Evolutionary conservation across 2,888 invertebrate genomes (phyloP), one percentile per base, ranked within the genome.

Genomic region (Eilema griseolum): DNA sequence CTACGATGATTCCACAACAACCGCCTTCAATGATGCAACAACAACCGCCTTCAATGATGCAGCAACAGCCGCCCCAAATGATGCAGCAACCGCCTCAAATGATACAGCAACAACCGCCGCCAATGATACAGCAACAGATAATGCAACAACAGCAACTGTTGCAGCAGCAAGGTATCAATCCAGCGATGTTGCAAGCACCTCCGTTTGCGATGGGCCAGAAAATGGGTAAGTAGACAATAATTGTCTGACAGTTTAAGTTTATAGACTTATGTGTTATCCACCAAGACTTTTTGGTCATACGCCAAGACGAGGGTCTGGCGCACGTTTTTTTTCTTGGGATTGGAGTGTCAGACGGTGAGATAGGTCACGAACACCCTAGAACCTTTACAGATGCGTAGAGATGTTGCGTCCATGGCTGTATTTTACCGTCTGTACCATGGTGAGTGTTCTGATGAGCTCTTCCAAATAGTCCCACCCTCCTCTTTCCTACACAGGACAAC

Each of bases 131-230:
- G 33, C 76, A 74, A 24, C 76, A 67, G 37, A 20, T 63, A 69
- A 73, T 74, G 71, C 78, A 63, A 72, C 76, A 62, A 63, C 74
- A 62, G 59, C 76, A 66, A 23, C 23, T 67, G 61, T 52, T 71
- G 60, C 79, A 72, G 33, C 71, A 66, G 56, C 71, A 64, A 37
- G 62, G 68, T 5, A 33, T 71, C 16, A 71, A 68, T 46, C 66
- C 67, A 31, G 68, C 63, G 24, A 73, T 64, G 61, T 59, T 66
- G 26, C 73, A 64, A 61, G 64, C 64, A 33, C 72, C 66, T 28
- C 75, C 72, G 1, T 84, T 83, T 33, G 88, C 88, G 86, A 57
- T 86, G 63, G 69, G 66, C n/a, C 69, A 66, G 28, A 82, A 83
- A 69, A 67, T 82, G 76, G 80, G 73, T 76, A 8, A 71, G 73